Evolutionary conservation across 2,113 vertebrate species (phyloP).

Genomic region (Propithecus coquereli): DNA sequence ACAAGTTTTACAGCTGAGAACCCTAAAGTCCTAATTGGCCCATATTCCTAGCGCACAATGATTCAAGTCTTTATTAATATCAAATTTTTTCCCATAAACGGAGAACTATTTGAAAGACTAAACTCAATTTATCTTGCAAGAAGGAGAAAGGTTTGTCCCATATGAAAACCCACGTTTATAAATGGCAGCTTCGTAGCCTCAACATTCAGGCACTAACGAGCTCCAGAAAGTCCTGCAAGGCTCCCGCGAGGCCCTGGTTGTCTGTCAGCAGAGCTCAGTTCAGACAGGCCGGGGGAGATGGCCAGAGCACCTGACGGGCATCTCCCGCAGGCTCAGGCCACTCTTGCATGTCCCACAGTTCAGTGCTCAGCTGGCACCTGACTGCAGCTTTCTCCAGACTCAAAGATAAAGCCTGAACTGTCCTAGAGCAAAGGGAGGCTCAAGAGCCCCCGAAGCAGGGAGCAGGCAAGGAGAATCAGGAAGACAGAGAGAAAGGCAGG

Average conservation of each 20-base stretch:
- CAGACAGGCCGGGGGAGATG: background rate
- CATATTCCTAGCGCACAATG: background rate
- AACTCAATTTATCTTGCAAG: background rate
- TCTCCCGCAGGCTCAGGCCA: background rate
- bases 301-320: background rate
- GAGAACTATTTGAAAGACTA: background rate
- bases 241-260: background rate
- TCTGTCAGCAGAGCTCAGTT: background rate
- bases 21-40: background rate
- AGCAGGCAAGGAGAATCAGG: background rate
- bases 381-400: background rate
- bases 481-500: background rate
- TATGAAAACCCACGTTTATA: background rate
- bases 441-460: rapidly evolving
- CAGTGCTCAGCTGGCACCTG: background rate
- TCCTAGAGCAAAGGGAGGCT: background rate
- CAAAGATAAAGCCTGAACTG: background rate
- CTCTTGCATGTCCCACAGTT: background rate
- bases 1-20: background rate
- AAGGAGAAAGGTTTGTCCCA: background rate
- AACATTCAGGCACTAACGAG: background rate
- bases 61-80: background rate
- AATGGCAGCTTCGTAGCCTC: background rate
- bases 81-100: background rate
- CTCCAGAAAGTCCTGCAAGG: background rate